Base-by-base conservation (phyloP, 2,888 invertebrate genomes). In the Volucella inflata region DNA sequence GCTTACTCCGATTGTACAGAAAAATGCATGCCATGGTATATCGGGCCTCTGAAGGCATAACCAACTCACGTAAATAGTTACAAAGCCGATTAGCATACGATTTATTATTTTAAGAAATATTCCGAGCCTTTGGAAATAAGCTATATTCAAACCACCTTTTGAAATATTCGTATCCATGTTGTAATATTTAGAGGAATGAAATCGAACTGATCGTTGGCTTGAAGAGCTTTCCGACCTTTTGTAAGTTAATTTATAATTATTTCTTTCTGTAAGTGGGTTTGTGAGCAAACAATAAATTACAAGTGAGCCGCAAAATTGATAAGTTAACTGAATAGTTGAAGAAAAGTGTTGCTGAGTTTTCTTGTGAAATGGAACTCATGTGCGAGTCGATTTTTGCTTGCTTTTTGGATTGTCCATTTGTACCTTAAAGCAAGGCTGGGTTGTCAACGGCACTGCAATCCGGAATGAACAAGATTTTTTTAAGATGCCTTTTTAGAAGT, bases 1-100 rank as follows among this genome's bases (percentile, higher is more conserved):
- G 87, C 88, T 75, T 87, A 89, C 89, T 51, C 89, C 89, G 10
- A 89, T 62, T 2, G 89, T 88, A 53, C 89, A 89, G 0, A 89
- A 53, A 6, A 88, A 77, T 0, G 89, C 89, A 79, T 89, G 89
- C 83, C 88, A 88, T 17, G 88, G 88, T 16, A 88, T 87, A 48
- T 79, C 46, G 4, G 68, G 68, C 17, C 40, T 46, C 6, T 87
- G 76, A 21, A 89, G 68, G 59, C 89, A 87, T 75, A 89, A 75
- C 87, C 87, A 89, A 62, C 81, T 87, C 51, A 89, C 76, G 62
- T 88, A 89, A 17, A 89, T 70, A 16, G 87, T 88, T 21, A 89
- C 87, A 62, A 89, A 89, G n/a, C 89, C 88, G 60, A 89, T 89
- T 12, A 89, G 50, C 36, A 89, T 75, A 38, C 89, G 88, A 85